Base-by-base conservation (phyloP, 2,113 vertebrate genomes). In the Misgurnus anguillicaudatus region DNA sequence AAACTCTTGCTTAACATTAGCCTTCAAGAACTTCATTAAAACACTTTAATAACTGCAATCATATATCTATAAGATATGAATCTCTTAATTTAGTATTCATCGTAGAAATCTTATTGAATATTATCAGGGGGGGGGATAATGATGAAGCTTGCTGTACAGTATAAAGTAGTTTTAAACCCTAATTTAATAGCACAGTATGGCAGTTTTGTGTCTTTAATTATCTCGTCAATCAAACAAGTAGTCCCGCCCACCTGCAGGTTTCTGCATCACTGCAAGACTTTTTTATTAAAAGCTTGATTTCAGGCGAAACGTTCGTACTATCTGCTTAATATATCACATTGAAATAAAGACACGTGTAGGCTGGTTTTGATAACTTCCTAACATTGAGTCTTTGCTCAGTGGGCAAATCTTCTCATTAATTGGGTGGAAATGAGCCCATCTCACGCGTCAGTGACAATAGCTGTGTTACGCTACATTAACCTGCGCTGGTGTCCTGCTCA, bases 351-450 rank as follows among this genome's bases (percentile, higher is more conserved):
- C n/a, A n/a, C 3, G 16, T 16, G 0, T 55, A 55, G 14, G 16
- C 51, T 55, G 65, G 11, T 24, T 67, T 14, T 67, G 4, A 51
- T 36, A 21, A 24, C 45, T 51, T 57, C 13, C 2, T 19, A 57
- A 19, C 53, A 19, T 19, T 69, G 48, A 61, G 41, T 45, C 64
- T 16, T 73, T 60, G 16, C 73, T 57, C 64, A 51, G 53, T 58
- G 36, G 78, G 55, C 10, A 48, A 19, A 71, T 77, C 55, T 76
- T 45, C 73, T 61, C 47, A 76, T 77, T 73, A 77, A 70, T 73
- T 73, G 41, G 36, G 38, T 82, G 75, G 75, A 77, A 71, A 57
- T n/a, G 39, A 68, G 75, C 48, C 80, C 58, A 78, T 78, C 77
- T 78, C 57, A 78, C 36, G 66, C 77, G 16, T 71, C 77, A 70